Evolutionary conservation across 2,113 vertebrate genomes (phyloP).

Genomic region (Megaceryle maxima): DNA sequence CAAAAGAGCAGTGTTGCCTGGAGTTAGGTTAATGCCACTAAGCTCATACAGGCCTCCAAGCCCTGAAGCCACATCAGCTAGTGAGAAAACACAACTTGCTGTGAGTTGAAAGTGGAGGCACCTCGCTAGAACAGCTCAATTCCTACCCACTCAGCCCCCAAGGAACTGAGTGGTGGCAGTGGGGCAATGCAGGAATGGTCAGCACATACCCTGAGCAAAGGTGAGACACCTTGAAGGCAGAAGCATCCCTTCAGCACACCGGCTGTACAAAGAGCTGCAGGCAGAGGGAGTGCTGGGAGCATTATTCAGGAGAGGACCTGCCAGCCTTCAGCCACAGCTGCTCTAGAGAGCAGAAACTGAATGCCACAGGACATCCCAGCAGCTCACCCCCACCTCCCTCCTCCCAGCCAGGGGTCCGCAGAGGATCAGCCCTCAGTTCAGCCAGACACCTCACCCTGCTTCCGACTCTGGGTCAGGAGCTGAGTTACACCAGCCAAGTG

Average conservation of each 20-base stretch:
- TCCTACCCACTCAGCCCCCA: neutral
- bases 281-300: neutral
- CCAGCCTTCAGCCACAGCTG: neutral
- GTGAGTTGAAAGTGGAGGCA: neutral
- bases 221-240: neutral
- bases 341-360: neutral
- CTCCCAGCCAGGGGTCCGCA: neutral
- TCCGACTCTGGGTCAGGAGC: neutral
- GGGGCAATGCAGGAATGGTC: fast-evolving
- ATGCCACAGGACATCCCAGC: neutral
- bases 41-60: neutral
- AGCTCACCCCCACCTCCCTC: neutral
- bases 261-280: neutral
- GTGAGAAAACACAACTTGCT: neutral
- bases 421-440: neutral
- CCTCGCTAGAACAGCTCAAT: neutral
- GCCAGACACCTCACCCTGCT: neutral
- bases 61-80: neutral
- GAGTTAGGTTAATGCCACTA: neutral
- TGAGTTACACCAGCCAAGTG: fast-evolving
- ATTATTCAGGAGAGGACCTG: fast-evolving
- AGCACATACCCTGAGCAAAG: neutral
- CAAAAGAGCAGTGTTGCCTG: fast-evolving
- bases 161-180: fast-evolving
- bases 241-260: fast-evolving